Percentiles rank a stretch among this genome's conserved stretches.
Evolutionary conservation across 2,888 invertebrate species (phyloP).

Genomic region (Agonopterix heracliana): DNA sequence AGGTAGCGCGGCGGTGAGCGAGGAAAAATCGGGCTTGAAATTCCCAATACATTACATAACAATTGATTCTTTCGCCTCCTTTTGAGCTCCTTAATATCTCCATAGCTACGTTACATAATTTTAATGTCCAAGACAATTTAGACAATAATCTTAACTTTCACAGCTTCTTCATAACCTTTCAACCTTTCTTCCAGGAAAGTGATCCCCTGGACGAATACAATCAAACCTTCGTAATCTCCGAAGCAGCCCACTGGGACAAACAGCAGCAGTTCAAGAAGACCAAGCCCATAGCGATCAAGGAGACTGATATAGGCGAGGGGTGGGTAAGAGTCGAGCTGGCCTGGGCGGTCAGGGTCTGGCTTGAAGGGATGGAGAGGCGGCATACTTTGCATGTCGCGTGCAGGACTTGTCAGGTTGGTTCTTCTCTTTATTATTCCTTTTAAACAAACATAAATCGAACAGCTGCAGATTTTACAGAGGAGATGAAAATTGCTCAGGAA

Average conservation of each 20-base stretch:
- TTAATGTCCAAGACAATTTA: too few relatives aligned
- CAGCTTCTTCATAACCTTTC: too few relatives aligned
- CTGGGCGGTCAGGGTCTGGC: slow-evolving; percentile 85
- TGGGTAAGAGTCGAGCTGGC: slow-evolving; percentile 89
- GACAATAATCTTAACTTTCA: too few relatives aligned
- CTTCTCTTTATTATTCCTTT: not conserved
- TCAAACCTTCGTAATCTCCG: slow-evolving; percentile 86
- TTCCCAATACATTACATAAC: too few relatives aligned
- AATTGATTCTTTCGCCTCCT: too few relatives aligned
- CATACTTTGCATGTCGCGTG: slow-evolving; percentile 87
- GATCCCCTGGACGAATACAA: slow-evolving; percentile 80
- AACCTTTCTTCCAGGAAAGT: slow-evolving; percentile 48
- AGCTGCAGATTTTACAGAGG: too few relatives aligned
- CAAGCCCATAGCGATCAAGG: slow-evolving; percentile 86
- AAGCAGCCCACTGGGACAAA: slow-evolving; percentile 85
- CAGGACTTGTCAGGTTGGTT: slow-evolving; percentile 80
- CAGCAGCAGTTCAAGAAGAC: slow-evolving; percentile 83
- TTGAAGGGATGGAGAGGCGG: slow-evolving; percentile 79
- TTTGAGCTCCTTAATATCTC: too few relatives aligned
- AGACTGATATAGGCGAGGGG: slow-evolving; percentile 84
- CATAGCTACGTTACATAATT: too few relatives aligned
- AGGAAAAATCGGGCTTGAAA: too few relatives aligned
- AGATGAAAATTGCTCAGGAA: too few relatives aligned
- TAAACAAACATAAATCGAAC: too few relatives aligned
- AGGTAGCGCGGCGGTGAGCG: too few relatives aligned